Base-by-base conservation (phyloP, 1,140 invertebrate genomes). In the Calephelis virginiensis region DNA sequence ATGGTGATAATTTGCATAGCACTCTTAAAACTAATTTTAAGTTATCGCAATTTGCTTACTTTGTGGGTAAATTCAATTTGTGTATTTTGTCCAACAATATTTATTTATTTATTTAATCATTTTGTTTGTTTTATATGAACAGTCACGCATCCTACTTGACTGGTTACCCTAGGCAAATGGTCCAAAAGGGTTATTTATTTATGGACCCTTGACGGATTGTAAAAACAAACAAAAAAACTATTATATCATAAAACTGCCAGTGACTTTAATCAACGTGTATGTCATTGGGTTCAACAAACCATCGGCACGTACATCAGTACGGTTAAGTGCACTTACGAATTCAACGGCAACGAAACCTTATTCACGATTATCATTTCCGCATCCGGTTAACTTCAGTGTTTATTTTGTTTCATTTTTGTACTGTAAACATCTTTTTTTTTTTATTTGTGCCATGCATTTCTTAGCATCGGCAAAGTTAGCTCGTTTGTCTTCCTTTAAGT, bases 291-390 rank as follows among this genome's bases (percentile, higher is more conserved):
- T 56, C 17, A 56, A 56, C 11, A 56, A 56, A 56, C 50, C 28
- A 1, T 17, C 17, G 50, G 17, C 50, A 56, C 50, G 50, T 37
- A 56, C 28, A 37, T 11, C 17, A 56, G 8, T 6, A 28, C 6
- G 14, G 50, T 6, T 28, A 37, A 56, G 14, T 56, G 17, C 50
- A 37, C 50, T 56, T 56, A 14, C 17, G 17, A 28, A 56, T 56
- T 56, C 50, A 56, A 56, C 50, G 11, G 11, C 11, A 56, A 50
- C 49, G 14, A 50, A 50, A 50, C 49, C n/a, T n/a, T 50, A 13
- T 14, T 50, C 49, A 50, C 49, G 49, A 14, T 50, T 50, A 12
- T 49, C 48, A 14, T 50, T 50, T 50, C 49, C 49, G 49, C 49
- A 50, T 50, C 48, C 48, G 48, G 48, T 14, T 8, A 12, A n/a